Evolutionary conservation across 2,888 invertebrate species (phyloP).

Genomic region (Platycheirus albimanus): DNA sequence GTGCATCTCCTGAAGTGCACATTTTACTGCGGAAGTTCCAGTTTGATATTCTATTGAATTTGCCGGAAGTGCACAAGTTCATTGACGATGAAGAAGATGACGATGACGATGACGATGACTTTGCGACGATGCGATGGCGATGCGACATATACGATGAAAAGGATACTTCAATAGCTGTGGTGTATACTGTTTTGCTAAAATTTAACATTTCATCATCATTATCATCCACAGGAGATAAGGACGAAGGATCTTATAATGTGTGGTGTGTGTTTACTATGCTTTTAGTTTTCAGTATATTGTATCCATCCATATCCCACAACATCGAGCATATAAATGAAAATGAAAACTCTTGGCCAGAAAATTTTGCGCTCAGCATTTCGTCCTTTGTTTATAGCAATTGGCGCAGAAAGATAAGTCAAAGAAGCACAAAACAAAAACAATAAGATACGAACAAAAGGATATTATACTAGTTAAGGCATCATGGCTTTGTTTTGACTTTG

Average conservation of each 20-base stretch:
- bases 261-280: too few species aligned
- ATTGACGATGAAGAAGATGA: slow-evolving; percentile 64
- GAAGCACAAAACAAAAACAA: too few species aligned
- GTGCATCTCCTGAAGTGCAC: slow-evolving; percentile 47
- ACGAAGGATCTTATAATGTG: slow-evolving; percentile 32
- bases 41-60: slow-evolving; percentile 70
- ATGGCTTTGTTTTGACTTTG: too few species aligned
- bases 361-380: slow-evolving; percentile 22
- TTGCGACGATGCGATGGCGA: slow-evolving; percentile 45
- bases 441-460: too few species aligned
- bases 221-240: slow-evolving; percentile 54
- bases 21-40: slow-evolving; percentile 71
- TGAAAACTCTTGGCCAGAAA: slow-evolving; percentile 30
- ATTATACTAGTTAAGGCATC: too few species aligned
- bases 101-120: slow-evolving; percentile 45
- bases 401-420: slow-evolving; percentile 42
- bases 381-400: slow-evolving; percentile 52
- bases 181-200: slow-evolving; percentile 50
- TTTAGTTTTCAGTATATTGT: not conserved
- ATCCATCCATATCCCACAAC: slow-evolving; percentile 1
- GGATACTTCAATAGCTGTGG: slow-evolving; percentile 50
- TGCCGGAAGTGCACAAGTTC: slow-evolving; percentile 73
- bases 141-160: slow-evolving; percentile 47
- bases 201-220: slow-evolving; percentile 65
- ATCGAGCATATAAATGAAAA: too few species aligned